Percentiles rank a stretch among this genome's conserved stretches.
Conservation (phyloP, 1,140 invertebrate species). For the Drosophila melanica region DNA sequence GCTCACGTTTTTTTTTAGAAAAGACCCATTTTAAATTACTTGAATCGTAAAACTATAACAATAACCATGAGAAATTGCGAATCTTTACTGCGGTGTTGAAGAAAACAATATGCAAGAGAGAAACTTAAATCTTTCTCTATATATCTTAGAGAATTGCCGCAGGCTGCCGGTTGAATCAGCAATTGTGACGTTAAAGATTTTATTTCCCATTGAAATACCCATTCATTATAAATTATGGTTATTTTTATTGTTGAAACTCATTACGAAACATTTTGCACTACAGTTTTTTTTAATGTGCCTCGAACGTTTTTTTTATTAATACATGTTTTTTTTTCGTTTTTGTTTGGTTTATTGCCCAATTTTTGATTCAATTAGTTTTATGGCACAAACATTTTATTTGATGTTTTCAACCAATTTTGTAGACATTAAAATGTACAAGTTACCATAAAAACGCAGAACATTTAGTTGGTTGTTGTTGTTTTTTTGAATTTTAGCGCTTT, state of each 20-base stretch:
- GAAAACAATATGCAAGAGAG: too few relatives aligned
- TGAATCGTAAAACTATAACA: too few relatives aligned
- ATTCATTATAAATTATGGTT: constrained; percentile 24
- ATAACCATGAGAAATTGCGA: too few relatives aligned
- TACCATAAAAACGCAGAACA: constrained; percentile 17
- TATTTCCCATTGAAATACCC: constrained; percentile 9
- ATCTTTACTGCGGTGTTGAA: not conserved
- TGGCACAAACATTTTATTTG: constrained; percentile 69
- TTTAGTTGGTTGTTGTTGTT: constrained; percentile 2
- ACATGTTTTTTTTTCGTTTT: constrained; percentile 12
- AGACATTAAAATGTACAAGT: constrained; percentile 58
- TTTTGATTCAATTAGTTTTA: constrained; percentile 77
- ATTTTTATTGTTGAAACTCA: constrained; percentile 25
- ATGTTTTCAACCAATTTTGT: constrained; percentile 67
- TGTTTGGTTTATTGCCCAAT: constrained; percentile 56
- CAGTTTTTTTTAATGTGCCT: constrained; percentile 64
- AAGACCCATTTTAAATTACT: too few relatives aligned
- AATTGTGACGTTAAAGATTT: constrained; percentile 17
- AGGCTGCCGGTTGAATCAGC: not conserved
- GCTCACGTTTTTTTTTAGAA: too few relatives aligned
- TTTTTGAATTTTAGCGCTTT: constrained; percentile 5
- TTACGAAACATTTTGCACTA: constrained; percentile 39
- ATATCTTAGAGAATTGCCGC: not conserved
- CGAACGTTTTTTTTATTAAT: constrained; percentile 56
- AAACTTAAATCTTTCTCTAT: not conserved